phyloP scores from a whole-genome alignment of 2,888 invertebrate species.

The Gryllus longicercus region DNA sequence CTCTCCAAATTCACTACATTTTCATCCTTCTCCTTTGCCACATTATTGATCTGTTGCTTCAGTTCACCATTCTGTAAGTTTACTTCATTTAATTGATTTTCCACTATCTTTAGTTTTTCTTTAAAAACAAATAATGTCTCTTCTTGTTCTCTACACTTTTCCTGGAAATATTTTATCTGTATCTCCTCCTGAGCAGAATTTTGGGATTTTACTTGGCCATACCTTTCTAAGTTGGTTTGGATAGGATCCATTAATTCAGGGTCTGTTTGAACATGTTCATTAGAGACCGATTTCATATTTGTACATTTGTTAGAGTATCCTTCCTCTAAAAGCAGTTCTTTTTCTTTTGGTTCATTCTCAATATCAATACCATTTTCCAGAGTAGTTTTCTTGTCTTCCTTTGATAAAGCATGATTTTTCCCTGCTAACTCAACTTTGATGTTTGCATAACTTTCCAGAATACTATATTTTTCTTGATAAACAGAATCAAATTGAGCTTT shows the following conservation, averaged over 20 bases:
- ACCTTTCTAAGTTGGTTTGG: not conserved
- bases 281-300: not conserved
- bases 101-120: not conserved
- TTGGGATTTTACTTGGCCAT: not conserved
- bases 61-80: too few species aligned
- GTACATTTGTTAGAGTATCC: not conserved
- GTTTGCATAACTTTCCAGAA: not conserved
- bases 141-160: not conserved
- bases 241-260: not conserved
- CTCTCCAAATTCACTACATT: too few species aligned
- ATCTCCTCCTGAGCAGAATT: not conserved
- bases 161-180: not conserved
- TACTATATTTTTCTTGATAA: not conserved
- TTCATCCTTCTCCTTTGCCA: too few species aligned
- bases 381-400: conserved; percentile 41
- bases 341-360: conserved; percentile 41
- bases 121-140: not conserved
- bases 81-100: not conserved
- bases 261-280: not conserved
- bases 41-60: too few species aligned
- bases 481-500: not conserved
- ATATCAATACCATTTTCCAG: conserved; percentile 41
- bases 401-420: not conserved
- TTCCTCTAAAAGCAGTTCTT: conserved; percentile 40
- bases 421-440: not conserved